Evolutionary conservation across 2,888 invertebrate species (phyloP).

Genomic region (Cecidostiba fungosa): DNA sequence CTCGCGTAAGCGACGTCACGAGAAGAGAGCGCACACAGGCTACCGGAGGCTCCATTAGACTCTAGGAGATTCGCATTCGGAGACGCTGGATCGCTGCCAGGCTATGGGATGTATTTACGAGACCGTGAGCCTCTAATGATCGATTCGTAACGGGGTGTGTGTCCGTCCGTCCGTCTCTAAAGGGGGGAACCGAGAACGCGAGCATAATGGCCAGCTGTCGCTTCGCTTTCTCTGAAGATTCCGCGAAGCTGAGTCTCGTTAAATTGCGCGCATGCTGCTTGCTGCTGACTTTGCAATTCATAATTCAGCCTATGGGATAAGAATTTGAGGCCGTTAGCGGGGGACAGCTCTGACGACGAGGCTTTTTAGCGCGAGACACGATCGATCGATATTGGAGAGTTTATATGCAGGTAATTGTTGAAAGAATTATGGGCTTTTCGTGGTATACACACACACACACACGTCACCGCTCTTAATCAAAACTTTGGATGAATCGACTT

Average conservation of each 20-base stretch:
- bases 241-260: constrained; percentile 19
- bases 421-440: too few species aligned
- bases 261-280: not conserved
- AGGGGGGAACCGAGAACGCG: not conserved
- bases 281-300: constrained; percentile 44
- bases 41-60: constrained; percentile 44
- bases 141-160: constrained; percentile 60
- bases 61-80: constrained; percentile 48
- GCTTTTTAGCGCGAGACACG: not conserved
- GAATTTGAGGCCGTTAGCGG: not conserved
- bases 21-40: not conserved
- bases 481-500: constrained; percentile 54
- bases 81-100: constrained; percentile 10
- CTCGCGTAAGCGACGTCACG: constrained; percentile 68
- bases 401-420: too few species aligned
- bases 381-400: not conserved
- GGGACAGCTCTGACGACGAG: not conserved
- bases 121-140: constrained; percentile 57
- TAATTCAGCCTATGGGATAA: not conserved
- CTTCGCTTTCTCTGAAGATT: not conserved
- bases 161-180: constrained; percentile 9
- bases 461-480: constrained; percentile 19
- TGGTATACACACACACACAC: not conserved
- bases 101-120: constrained; percentile 50
- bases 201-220: constrained; percentile 40